Evolutionary conservation across 2,888 invertebrate genomes (phyloP).

Genomic region (Lasioglossum morio): DNA sequence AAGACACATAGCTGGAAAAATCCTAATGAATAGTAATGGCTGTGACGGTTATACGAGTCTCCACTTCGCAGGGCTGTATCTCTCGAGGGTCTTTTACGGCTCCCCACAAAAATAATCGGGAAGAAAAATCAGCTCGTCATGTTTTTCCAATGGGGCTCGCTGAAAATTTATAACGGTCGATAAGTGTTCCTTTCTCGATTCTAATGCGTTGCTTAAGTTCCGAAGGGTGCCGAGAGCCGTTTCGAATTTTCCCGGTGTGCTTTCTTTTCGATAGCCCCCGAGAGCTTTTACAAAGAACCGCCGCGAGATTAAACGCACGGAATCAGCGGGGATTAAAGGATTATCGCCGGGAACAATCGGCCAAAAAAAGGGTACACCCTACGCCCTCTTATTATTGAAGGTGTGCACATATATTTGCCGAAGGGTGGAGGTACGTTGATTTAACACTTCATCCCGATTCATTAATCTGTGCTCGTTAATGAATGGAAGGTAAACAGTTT

Average conservation of each 20-base stretch:
- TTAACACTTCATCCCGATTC: constrained; percentile 50
- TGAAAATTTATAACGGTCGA: constrained; percentile 40
- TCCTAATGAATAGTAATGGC: constrained; percentile 82
- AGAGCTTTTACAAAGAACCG: constrained; percentile 31
- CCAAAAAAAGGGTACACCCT: constrained; percentile 59
- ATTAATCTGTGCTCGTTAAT: constrained; percentile 31
- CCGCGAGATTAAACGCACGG: constrained; percentile 46
- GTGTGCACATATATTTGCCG: constrained; percentile 46
- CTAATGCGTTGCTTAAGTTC: constrained; percentile 38
- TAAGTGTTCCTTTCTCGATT: constrained; percentile 28
- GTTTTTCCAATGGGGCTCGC: constrained; percentile 14
- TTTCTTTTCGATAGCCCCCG: constrained; percentile 20
- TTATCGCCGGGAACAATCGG: constrained; percentile 68
- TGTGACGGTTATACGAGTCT: constrained; percentile 52
- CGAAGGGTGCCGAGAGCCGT: constrained; percentile 4
- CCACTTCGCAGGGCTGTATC: constrained; percentile 53
- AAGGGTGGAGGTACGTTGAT: constrained; percentile 18
- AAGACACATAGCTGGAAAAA: constrained; percentile 80
- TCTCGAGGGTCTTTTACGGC: constrained; percentile 45
- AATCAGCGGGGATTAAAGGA: constrained; percentile 64
- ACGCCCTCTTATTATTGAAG: constrained; percentile 55
- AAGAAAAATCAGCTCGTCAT: constrained; percentile 43
- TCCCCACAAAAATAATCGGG: constrained; percentile 49
- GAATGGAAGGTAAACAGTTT: neutral
- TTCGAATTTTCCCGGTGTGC: constrained; percentile 21